Evolutionary conservation across 2,797 vertebrate species (phyloP).

Genomic region (Momotus momota): DNA sequence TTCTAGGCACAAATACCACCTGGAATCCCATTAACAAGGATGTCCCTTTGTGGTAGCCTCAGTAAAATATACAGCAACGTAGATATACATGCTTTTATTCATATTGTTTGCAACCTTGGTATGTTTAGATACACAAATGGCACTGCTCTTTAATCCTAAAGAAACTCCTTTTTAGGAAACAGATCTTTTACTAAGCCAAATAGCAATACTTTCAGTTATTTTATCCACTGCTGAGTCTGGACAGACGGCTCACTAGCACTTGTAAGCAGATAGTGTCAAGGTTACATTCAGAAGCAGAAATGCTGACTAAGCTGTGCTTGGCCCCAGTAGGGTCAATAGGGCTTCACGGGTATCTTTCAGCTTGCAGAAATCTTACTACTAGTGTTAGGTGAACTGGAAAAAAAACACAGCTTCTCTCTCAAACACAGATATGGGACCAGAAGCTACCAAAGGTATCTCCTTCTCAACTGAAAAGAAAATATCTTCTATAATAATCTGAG

Average conservation of each 20-base stretch:
- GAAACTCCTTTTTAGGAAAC: neutral
- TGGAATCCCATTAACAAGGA: neutral
- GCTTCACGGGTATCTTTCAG: neutral
- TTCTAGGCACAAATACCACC: neutral
- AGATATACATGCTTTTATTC: neutral
- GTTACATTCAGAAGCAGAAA: neutral
- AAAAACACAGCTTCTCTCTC: neutral
- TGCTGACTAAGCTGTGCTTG: neutral
- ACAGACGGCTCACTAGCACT: neutral
- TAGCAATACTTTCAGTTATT: neutral
- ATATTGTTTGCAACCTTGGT: neutral
- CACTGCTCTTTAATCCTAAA: neutral
- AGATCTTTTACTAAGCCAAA: neutral
- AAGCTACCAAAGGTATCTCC: neutral
- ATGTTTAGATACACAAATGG: rapidly evolving
- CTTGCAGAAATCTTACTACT: neutral
- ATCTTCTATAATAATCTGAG: neutral
- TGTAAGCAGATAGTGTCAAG: neutral
- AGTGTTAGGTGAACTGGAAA: neutral
- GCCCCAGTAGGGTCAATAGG: neutral
- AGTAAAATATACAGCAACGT: neutral
- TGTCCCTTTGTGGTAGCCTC: neutral
- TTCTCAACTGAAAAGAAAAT: neutral
- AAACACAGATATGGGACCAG: neutral
- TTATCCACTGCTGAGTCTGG: neutral